A percentile compares a stretch with the other conserved stretches of the same genome.
These are phyloP conservation scores for Drosophila demipolita DNA, from an alignment of 2,888 invertebrate species.

Conservation along the genomic window DNA sequence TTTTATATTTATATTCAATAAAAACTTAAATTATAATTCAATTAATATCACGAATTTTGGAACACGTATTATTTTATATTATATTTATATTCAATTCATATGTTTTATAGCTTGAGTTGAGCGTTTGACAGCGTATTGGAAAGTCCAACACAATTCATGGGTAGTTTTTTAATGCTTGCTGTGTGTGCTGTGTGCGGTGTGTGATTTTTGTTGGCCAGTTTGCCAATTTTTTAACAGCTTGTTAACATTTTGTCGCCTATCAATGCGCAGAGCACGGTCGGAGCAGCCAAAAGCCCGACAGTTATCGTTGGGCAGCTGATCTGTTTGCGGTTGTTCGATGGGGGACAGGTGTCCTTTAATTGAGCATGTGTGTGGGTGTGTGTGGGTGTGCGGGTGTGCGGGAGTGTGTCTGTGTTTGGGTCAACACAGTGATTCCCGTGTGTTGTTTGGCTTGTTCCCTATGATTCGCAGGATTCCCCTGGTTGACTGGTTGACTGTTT, in stretches of 20 bases:
- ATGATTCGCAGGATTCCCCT: conserved; percentile 7
- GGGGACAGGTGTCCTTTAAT: conserved; percentile 16
- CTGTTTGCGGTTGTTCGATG: conserved; percentile 47
- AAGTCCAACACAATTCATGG: not conserved
- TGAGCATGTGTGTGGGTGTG: not conserved
- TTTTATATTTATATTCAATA: not conserved
- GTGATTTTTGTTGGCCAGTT: conserved; percentile 44
- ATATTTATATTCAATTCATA: no score
- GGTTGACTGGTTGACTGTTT: not conserved
- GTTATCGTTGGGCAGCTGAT: conserved; percentile 45
- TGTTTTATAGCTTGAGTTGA: not conserved
- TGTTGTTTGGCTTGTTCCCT: conserved; percentile 3
- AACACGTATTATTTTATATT: not conserved
- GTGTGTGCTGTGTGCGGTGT: conserved; percentile 20
- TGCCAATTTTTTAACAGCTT: conserved; percentile 75
- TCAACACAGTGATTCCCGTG: conserved; percentile 7
- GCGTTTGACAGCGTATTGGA: conserved; percentile 16
- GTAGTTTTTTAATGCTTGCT: not conserved
- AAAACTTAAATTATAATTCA: not conserved
- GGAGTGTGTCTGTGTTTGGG: not conserved
- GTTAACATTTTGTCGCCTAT: conserved; percentile 79
- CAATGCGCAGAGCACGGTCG: conserved; percentile 42
- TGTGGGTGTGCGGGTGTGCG: not conserved
- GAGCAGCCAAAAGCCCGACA: conserved; percentile 23
- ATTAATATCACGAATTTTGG: not conserved